phyloP scores from a whole-genome alignment of 2,113 vertebrate genomes.

The Orthonyx spaldingii region DNA sequence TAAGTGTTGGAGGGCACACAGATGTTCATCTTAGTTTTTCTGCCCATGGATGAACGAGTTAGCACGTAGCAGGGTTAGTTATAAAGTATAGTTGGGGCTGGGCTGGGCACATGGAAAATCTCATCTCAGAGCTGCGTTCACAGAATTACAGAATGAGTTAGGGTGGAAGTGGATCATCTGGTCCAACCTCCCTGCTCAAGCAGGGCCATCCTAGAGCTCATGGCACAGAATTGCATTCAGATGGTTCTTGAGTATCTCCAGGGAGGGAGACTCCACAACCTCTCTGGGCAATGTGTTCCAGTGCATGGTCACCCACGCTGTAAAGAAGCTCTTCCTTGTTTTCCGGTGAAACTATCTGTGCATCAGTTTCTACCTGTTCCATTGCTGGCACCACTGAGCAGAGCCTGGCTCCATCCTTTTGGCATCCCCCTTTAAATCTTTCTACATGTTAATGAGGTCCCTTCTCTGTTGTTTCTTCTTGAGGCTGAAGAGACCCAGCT shows the following conservation, averaged over 20 bases:
- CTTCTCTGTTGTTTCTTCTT: neutral
- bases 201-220: neutral
- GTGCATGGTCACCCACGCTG: accelerated
- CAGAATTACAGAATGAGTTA: too few species aligned
- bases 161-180: too few species aligned
- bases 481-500: neutral
- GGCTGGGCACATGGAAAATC: neutral
- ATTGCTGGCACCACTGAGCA: neutral
- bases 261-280: too few species aligned
- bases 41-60: accelerated
- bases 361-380: neutral
- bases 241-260: too few species aligned
- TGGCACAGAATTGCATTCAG: neutral
- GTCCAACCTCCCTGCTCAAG: neutral
- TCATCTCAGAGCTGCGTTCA: neutral
- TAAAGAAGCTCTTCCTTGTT: neutral
- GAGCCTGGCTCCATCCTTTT: neutral
- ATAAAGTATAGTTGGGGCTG: accelerated
- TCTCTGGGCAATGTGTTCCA: neutral
- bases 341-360: neutral
- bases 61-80: neutral
- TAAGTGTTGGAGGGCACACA: accelerated
- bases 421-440: neutral
- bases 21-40: accelerated
- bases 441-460: accelerated